Percentiles rank a stretch among this genome's conserved stretches.
phyloP scores from a whole-genome alignment of 1,140 invertebrate genomes.

The Zaprionus capensis region DNA sequence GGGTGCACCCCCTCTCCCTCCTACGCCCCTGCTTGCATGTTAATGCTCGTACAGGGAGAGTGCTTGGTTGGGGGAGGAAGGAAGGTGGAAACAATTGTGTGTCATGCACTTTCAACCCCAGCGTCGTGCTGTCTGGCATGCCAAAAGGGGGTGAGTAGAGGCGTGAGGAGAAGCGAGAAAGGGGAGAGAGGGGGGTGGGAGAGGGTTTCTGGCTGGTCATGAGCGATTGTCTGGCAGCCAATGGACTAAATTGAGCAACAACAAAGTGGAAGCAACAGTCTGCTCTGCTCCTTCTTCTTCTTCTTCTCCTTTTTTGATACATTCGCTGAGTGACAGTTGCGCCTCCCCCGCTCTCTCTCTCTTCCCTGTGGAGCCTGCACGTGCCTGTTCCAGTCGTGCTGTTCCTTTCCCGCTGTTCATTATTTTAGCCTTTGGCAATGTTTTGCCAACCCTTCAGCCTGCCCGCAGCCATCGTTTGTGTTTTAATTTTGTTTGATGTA shows the following conservation, averaged over 20 bases:
- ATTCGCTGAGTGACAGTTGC: slow-evolving; percentile 72
- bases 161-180: neutral
- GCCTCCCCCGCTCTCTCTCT: slow-evolving; percentile 8
- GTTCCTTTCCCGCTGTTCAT: slow-evolving; percentile 56
- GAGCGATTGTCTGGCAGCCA: slow-evolving; percentile 67
- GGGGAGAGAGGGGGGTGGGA: neutral
- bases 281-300: slow-evolving; percentile 36
- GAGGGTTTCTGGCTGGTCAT: slow-evolving; percentile 23
- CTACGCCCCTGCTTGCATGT: slow-evolving; percentile 39
- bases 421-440: slow-evolving; percentile 58
- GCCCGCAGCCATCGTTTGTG: slow-evolving; percentile 41
- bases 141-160: neutral
- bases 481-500: slow-evolving; percentile 81
- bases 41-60: slow-evolving; percentile 43
- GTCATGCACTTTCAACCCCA: slow-evolving; percentile 79
- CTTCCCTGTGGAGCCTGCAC: slow-evolving; percentile 17
- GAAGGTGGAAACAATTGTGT: slow-evolving; percentile 56
- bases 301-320: slow-evolving; percentile 45
- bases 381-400: slow-evolving; percentile 7
- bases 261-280: slow-evolving; percentile 64
- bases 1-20: slow-evolving; percentile 23
- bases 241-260: slow-evolving; percentile 68
- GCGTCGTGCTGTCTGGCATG: slow-evolving; percentile 38
- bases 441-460: slow-evolving; percentile 45
- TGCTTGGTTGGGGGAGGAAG: slow-evolving; percentile 20